phyloP scores from a whole-genome alignment of 2,797 vertebrate species.

The Alfaro cultratus region DNA sequence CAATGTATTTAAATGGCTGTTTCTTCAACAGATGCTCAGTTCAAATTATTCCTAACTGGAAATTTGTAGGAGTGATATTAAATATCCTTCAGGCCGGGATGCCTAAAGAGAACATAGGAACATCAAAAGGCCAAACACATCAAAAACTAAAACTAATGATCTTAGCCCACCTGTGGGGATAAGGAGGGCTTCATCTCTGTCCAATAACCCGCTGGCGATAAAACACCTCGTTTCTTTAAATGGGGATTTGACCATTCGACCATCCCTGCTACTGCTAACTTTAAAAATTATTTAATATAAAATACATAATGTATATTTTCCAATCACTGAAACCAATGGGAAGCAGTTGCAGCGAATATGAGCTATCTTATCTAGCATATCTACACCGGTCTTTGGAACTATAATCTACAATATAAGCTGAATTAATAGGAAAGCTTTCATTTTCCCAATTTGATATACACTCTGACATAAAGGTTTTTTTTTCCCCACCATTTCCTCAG shows the following conservation, averaged over 20 bases:
- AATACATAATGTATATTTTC: slow-evolving; percentile 66
- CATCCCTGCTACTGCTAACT: slow-evolving; percentile 50
- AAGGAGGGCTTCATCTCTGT: slow-evolving; percentile 74
- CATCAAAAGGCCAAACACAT: slow-evolving; percentile 87
- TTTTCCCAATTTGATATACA: slow-evolving; percentile 27
- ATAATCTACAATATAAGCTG: slow-evolving; percentile 44
- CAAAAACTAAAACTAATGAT: slow-evolving; percentile 88
- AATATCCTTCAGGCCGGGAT: slow-evolving; percentile 84
- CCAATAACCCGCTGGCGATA: slow-evolving; percentile 71
- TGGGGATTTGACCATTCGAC: slow-evolving; percentile 77
- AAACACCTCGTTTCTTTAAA: slow-evolving; percentile 76
- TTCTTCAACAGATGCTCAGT: slow-evolving; percentile 85
- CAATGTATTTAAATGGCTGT: slow-evolving; percentile 86
- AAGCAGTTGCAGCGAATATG: slow-evolving; percentile 47
- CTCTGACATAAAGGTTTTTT: background rate
- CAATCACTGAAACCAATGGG: slow-evolving; percentile 55
- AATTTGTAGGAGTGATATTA: slow-evolving; percentile 87
- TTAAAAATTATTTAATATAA: slow-evolving; percentile 74
- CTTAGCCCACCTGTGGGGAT: slow-evolving; percentile 74
- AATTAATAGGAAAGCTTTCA: slow-evolving; percentile 35
- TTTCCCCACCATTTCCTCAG: slow-evolving; percentile 18
- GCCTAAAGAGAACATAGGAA: slow-evolving; percentile 83
- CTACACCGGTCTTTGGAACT: slow-evolving; percentile 57
- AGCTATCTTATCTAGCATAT: slow-evolving; percentile 67
- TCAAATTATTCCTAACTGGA: slow-evolving; percentile 87